Conservation (phyloP, 1,140 invertebrate species). For the Procambarus virginalis region DNA sequence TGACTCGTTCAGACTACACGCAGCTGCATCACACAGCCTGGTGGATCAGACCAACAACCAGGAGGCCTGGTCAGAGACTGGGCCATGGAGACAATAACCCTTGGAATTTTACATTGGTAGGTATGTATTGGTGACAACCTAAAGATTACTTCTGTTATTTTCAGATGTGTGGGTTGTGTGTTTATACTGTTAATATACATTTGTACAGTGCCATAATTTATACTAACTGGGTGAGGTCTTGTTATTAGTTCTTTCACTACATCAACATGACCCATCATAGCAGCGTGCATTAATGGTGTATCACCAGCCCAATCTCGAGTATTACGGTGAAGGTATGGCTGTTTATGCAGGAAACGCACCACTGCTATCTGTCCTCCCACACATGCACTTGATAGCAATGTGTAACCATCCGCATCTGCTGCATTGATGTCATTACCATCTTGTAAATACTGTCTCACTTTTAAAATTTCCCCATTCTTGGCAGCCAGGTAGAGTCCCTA, state of each 20-base stretch:
- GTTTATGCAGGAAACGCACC: slow-evolving; percentile 37
- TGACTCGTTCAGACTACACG: no score
- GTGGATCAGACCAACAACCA: no score
- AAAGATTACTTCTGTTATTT: no score
- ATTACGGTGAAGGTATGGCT: slow-evolving; percentile 42
- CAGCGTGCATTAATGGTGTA: slow-evolving; percentile 52
- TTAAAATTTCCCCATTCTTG: slow-evolving; percentile 41
- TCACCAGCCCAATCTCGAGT: slow-evolving; percentile 35
- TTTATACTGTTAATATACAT: neutral
- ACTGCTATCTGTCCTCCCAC: slow-evolving; percentile 24
- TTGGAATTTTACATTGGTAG: no score
- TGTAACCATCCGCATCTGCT: slow-evolving; percentile 40
- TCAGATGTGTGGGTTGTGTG: neutral
- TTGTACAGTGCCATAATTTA: neutral
- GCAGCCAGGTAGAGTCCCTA: slow-evolving; percentile 50
- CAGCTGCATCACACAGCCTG: no score
- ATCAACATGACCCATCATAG: slow-evolving; percentile 43
- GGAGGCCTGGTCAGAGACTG: no score
- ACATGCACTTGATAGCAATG: slow-evolving; percentile 39
- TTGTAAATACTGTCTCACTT: slow-evolving; percentile 25
- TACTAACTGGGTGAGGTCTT: slow-evolving; percentile 23
- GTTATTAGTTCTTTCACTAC: slow-evolving; percentile 49
- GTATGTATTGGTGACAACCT: no score
- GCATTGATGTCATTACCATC: slow-evolving; percentile 44
- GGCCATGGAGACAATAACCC: no score